Evolutionary conservation across 2,113 vertebrate genomes (phyloP).

Genomic region (Proteles cristata): DNA sequence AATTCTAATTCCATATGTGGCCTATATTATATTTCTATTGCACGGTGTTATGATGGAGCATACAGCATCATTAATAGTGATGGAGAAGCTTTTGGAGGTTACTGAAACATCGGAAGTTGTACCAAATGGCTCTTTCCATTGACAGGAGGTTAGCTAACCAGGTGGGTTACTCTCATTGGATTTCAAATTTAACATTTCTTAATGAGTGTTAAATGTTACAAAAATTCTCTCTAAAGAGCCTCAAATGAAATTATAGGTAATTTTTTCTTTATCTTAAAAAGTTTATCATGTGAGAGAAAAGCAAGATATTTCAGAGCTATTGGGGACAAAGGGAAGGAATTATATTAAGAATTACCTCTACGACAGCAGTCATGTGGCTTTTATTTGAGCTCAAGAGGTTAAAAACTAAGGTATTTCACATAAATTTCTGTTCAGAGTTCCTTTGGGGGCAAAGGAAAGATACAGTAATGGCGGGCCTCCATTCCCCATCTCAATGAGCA

Average conservation of each 20-base stretch:
- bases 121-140: constrained; percentile 38
- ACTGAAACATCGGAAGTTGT: background rate
- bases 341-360: constrained; percentile 7
- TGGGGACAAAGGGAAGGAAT: background rate
- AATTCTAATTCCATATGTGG: background rate
- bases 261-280: constrained; percentile 38
- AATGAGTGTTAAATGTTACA: constrained; percentile 23
- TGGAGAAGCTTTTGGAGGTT: background rate
- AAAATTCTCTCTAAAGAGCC: background rate
- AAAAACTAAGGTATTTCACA: background rate
- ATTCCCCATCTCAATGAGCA: background rate
- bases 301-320: background rate
- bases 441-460: background rate
- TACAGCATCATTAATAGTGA: background rate
- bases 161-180: constrained; percentile 18
- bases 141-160: constrained; percentile 60
- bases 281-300: background rate
- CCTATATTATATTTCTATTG: background rate
- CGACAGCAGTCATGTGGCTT: background rate
- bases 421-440: background rate
- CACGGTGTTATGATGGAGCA: background rate
- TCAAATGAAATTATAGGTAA: constrained; percentile 17
- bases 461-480: background rate
- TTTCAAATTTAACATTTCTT: constrained; percentile 65
- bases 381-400: constrained; percentile 11